A percentile compares a stretch with the other conserved stretches of the same genome.
Conservation (phyloP, 2,797 vertebrate species). For the Crax fasciolata region DNA sequence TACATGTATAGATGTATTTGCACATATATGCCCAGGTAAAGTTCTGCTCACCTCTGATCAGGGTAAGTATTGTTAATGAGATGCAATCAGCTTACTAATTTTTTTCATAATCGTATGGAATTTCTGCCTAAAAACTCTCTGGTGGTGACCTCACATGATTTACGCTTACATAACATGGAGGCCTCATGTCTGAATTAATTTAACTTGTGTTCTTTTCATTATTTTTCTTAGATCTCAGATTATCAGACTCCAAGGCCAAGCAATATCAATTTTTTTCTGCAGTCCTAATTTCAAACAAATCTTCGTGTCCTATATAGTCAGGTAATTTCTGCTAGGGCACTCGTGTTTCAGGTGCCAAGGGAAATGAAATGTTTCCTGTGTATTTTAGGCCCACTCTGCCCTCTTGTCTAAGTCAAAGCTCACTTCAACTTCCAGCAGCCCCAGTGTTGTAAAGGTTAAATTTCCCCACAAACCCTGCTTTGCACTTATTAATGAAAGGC, state of each 20-base stretch:
- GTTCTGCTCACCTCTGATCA: neutral
- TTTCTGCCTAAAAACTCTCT: neutral
- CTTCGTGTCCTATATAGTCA: neutral
- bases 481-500: conserved; percentile 1
- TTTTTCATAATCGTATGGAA: neutral
- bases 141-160: neutral
- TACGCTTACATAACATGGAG: neutral
- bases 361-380: neutral
- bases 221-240: neutral
- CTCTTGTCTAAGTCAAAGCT: neutral
- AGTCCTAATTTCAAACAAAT: neutral
- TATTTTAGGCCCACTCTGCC: neutral
- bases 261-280: neutral
- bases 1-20: fast-evolving
- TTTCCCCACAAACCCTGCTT: neutral
- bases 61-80: neutral
- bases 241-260: neutral
- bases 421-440: neutral
- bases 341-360: neutral
- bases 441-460: neutral
- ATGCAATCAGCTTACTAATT: neutral
- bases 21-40: neutral
- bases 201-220: neutral
- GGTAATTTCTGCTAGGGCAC: neutral
- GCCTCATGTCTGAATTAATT: neutral